Conservation (phyloP, 1,140 invertebrate genomes). For the Neodiprion lecontei region DNA sequence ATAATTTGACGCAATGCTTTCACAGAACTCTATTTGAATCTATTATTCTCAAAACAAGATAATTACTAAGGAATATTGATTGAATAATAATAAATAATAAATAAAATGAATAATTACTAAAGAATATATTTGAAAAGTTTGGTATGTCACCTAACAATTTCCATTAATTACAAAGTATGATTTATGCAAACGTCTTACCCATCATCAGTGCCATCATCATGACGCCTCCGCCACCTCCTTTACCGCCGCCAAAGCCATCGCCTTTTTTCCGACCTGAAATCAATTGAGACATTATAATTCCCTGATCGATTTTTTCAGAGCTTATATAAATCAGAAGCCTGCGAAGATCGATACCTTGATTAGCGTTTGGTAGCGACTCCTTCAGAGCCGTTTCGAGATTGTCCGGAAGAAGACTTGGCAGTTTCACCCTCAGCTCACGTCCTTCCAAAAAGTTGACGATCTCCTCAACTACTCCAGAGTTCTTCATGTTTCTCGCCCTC, state of each 20-base stretch:
- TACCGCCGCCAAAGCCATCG: constrained; percentile 47
- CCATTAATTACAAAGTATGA: too few species aligned
- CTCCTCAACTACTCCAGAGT: constrained; percentile 62
- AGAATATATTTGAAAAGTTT: too few species aligned
- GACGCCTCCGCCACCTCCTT: constrained; percentile 59
- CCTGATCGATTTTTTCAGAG: too few species aligned
- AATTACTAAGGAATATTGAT: too few species aligned
- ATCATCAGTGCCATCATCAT: constrained; percentile 76
- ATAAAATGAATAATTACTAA: too few species aligned
- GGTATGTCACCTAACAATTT: too few species aligned
- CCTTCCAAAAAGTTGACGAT: constrained; percentile 71
- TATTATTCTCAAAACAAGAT: too few species aligned
- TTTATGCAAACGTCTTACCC: constrained; percentile 58
- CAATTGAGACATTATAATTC: constrained; percentile 20
- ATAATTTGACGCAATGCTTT: too few species aligned
- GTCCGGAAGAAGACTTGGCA: constrained; percentile 66
- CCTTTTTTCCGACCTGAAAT: constrained; percentile 22
- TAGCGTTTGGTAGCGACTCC: constrained; percentile 39
- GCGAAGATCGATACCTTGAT: constrained; percentile 33
- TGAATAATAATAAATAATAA: too few species aligned
- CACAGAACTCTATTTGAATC: too few species aligned
- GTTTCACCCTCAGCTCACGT: constrained; percentile 73
- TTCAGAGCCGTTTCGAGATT: constrained; percentile 46
- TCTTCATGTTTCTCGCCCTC: constrained; percentile 58
- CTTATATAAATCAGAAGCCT: too few species aligned